phyloP scores from a whole-genome alignment of 2,797 vertebrate genomes.

The Lepus townsendii region DNA sequence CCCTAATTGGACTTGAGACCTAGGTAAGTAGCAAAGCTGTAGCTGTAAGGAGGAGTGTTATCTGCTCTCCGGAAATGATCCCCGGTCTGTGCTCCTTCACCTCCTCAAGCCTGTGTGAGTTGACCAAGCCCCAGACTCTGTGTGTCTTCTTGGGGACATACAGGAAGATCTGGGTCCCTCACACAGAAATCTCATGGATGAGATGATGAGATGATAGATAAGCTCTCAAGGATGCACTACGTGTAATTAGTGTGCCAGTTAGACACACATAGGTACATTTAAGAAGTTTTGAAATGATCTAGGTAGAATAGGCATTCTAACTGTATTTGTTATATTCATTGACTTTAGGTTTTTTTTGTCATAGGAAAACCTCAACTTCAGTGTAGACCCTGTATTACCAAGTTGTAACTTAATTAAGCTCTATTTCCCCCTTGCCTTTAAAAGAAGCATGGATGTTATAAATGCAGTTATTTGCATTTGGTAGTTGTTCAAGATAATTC shows the following conservation, averaged over 20 bases:
- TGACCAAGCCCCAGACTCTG: no score
- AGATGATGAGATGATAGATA: neutral
- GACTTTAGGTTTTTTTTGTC: neutral
- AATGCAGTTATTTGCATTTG: neutral
- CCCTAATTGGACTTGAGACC: rapidly evolving
- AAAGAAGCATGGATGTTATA: neutral
- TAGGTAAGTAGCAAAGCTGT: no score
- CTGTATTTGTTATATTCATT: neutral
- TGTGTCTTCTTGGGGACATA: neutral
- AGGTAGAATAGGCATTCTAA: no score
- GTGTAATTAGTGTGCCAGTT: neutral
- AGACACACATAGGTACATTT: neutral
- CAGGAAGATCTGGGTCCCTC: neutral
- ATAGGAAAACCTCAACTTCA: neutral
- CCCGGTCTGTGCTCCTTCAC: no score
- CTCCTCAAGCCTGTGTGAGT: no score
- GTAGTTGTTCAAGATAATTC: no score
- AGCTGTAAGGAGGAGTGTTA: neutral
- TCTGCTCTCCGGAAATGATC: neutral
- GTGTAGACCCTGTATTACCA: neutral
- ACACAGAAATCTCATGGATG: neutral
- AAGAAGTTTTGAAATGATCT: neutral
- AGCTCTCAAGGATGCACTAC: neutral
- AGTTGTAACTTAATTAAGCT: neutral
- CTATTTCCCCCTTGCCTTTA: neutral